phyloP scores from a whole-genome alignment of 2,113 vertebrate genomes.

The Dromaius novaehollandiae region DNA sequence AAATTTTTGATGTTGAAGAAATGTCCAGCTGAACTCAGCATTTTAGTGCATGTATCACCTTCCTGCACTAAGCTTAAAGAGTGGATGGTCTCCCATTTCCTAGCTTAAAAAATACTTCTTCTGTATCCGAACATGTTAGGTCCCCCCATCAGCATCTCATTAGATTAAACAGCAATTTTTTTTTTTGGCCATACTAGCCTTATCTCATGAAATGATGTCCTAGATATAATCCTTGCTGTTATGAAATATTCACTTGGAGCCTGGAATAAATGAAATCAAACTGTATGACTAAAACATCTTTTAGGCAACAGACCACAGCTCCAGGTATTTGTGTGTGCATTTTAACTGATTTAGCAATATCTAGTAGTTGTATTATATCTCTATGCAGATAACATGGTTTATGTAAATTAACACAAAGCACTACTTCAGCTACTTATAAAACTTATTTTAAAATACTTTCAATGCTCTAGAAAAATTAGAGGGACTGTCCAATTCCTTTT shows the following conservation, averaged over 20 bases:
- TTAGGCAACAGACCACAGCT: neutral
- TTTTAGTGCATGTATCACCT: neutral
- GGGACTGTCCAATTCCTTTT: neutral
- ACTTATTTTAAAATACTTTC: neutral
- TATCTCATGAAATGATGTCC: neutral
- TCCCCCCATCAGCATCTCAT: neutral
- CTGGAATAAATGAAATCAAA: neutral
- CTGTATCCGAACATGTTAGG: neutral
- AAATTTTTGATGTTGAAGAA: conserved; percentile 72
- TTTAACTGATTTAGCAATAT: neutral
- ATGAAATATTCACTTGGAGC: no score
- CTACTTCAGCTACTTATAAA: neutral
- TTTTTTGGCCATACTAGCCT: no score
- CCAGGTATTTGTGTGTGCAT: neutral
- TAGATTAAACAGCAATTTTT: neutral
- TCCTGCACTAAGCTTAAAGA: neutral
- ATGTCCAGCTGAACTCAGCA: neutral
- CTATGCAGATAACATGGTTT: neutral
- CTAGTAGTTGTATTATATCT: neutral
- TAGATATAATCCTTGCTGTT: neutral
- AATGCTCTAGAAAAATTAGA: neutral
- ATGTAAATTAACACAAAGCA: neutral
- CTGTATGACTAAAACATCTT: neutral
- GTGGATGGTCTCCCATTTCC: neutral
- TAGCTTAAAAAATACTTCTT: neutral